phyloP scores from a whole-genome alignment of 2,113 vertebrate genomes.

The Haplotaxodon microlepis region DNA sequence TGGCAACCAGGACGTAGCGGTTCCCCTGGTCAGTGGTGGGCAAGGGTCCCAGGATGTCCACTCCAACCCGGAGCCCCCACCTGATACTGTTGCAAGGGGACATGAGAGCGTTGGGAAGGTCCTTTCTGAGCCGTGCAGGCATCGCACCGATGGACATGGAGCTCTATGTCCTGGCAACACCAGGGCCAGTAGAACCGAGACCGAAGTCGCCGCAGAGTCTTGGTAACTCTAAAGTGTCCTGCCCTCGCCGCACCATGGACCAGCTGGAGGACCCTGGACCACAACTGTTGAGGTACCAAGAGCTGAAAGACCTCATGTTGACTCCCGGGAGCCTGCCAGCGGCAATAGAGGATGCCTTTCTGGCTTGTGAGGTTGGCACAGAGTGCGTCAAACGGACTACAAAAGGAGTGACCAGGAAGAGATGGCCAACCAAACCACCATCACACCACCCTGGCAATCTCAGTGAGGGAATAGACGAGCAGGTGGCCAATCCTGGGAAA shows the following conservation, averaged over 20 bases:
- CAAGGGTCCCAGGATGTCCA: neutral
- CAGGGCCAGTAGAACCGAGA: neutral
- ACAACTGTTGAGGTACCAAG: neutral
- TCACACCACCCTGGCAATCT: neutral
- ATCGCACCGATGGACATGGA: neutral
- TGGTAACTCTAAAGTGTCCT: neutral
- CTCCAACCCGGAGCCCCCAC: neutral
- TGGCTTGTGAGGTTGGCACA: neutral
- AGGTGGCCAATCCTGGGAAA: too few relatives aligned
- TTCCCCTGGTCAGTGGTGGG: neutral
- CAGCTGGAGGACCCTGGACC: neutral
- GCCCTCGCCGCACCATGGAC: neutral
- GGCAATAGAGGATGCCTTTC: rapidly evolving
- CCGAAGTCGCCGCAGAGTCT: rapidly evolving
- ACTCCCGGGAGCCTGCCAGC: neutral
- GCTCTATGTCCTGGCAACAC: neutral
- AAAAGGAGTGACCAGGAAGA: neutral
- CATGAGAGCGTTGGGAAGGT: neutral
- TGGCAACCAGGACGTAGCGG: neutral
- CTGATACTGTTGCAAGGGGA: neutral
- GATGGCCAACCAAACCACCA: neutral
- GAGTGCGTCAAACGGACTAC: neutral
- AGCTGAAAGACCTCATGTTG: neutral
- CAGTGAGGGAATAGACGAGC: neutral
- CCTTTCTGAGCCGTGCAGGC: neutral